Percentiles rank a stretch among this genome's conserved stretches.
These are phyloP conservation scores for Oreochromis niloticus DNA, from an alignment of 2,113 vertebrate species.

Conservation along the genomic window DNA sequence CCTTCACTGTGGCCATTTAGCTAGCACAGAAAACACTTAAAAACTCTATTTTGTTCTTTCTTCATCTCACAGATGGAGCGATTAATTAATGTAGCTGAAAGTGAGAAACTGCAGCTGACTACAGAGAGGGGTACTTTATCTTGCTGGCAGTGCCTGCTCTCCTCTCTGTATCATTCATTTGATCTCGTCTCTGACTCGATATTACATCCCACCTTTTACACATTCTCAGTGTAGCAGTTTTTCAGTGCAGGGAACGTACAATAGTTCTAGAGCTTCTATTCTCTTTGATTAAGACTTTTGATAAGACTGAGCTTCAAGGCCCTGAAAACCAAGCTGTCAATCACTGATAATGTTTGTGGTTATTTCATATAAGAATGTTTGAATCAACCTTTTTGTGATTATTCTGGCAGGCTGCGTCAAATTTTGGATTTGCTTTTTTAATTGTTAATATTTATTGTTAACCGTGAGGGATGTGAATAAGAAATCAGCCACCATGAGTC, in stretches of 20 bases:
- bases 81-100: neutral
- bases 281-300: neutral
- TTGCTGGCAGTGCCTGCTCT: conserved; percentile 7
- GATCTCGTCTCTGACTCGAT: conserved; percentile 31
- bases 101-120: conserved; percentile 9
- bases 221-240: neutral
- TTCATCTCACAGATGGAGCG: conserved; percentile 12
- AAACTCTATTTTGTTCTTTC: conserved; percentile 7
- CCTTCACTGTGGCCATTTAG: neutral
- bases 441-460: neutral
- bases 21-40: neutral
- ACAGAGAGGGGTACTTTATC: conserved; percentile 26
- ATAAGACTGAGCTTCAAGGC: neutral
- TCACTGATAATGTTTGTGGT: neutral
- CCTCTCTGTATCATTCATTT: conserved; percentile 12
- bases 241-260: neutral
- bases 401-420: neutral
- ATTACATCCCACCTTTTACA: neutral
- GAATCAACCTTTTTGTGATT: neutral
- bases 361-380: neutral
- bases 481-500: neutral
- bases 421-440: neutral
- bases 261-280: neutral
- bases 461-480: neutral
- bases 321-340: neutral